Base-by-base conservation (phyloP, 2,888 invertebrate species). In the Fragum sueziense region DNA sequence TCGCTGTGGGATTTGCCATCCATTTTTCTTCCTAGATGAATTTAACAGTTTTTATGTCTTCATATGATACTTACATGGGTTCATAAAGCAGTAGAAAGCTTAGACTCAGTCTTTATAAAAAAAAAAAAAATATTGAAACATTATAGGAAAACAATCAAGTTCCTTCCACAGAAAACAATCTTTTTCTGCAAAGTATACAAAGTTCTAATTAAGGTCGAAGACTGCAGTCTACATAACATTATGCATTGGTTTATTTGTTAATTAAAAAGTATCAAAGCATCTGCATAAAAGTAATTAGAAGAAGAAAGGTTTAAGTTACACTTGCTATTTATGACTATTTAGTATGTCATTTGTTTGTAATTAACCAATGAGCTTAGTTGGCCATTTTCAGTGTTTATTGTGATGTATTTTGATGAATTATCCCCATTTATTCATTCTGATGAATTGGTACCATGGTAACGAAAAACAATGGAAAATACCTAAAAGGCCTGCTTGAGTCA, bases 1-100 rank as follows among this genome's bases (percentile, higher is more conserved):
- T 65, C 65, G 20, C 41, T 9, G 9, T 65, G 65, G 65, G 65
- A 65, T 34, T n/a, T n/a, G 41, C 31, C 41, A 65, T 65, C 65
- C 65, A 65, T 41, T 37, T 37, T 41, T 65, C 31, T 65, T 33
- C 3, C 41, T 6, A 33, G 61, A 61, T 61, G 9, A 33, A 33
- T 31, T 61, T 61, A 14, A 57, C 57, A 27, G 57, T 22, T 57
- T 57, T 25, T 57, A 29, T 29, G 27, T 27, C 14, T 57, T 29
- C 27, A 57, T 47, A 47, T 47, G 47, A 47, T 47, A 47, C 47
- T 47, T 47, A 14, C 47, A 47, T 47, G n/a, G 14, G 47, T 14
- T 47, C n/a, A 2, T 47, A n/a, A 47, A n/a, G n/a, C n/a, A n/a
- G n/a, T n/a, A n/a, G n/a, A n/a, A n/a, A n/a, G n/a, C n/a, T n/a